Percentiles rank a stretch among this genome's conserved stretches.
phyloP scores from a whole-genome alignment of 1,140 invertebrate species.

The Drosophila ficusphila region DNA sequence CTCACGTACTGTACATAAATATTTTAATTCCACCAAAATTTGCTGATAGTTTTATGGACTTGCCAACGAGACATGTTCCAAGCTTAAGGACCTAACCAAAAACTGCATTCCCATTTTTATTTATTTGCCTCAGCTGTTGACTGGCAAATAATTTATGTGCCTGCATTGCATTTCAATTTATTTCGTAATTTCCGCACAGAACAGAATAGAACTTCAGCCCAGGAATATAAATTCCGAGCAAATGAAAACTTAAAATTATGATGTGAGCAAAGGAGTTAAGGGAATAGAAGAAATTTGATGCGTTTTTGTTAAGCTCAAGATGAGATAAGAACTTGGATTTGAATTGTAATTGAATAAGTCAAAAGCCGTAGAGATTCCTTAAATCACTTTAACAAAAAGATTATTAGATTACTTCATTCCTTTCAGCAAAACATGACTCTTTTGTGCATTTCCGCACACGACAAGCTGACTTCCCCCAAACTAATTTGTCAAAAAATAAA shows the following conservation, averaged over 20 bases:
- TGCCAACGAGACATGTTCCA: conserved; percentile 13
- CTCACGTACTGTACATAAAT: conserved; percentile 73
- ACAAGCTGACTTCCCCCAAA: conserved; percentile 19
- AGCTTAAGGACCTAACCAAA: conserved; percentile 6
- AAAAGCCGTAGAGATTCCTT: not conserved
- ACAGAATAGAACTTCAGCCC: conserved; percentile 1
- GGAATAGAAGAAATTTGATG: conserved; percentile 7
- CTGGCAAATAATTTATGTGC: conserved; percentile 55
- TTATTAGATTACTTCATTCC: conserved; percentile 19
- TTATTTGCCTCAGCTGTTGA: conserved; percentile 28
- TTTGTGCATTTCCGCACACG: conserved; percentile 13
- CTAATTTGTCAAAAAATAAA: conserved; percentile 54
- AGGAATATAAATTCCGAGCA: conserved; percentile 2
- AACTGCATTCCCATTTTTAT: conserved; percentile 23
- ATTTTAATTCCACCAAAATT: conserved; percentile 72
- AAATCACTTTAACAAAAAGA: not conserved
- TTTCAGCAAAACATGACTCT: conserved; percentile 12
- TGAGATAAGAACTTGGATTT: conserved; percentile 12
- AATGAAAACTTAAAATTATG: conserved; percentile 24
- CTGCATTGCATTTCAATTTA: conserved; percentile 71
- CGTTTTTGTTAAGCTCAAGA: conserved; percentile 4
- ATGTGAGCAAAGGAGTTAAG: not conserved
- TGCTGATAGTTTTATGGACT: conserved; percentile 75
- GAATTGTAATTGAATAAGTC: conserved; percentile 13
- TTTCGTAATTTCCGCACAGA: conserved; percentile 59